These are phyloP conservation scores for Dreissena polymorpha DNA, from an alignment of 1,140 invertebrate species.

Conservation along the genomic window DNA sequence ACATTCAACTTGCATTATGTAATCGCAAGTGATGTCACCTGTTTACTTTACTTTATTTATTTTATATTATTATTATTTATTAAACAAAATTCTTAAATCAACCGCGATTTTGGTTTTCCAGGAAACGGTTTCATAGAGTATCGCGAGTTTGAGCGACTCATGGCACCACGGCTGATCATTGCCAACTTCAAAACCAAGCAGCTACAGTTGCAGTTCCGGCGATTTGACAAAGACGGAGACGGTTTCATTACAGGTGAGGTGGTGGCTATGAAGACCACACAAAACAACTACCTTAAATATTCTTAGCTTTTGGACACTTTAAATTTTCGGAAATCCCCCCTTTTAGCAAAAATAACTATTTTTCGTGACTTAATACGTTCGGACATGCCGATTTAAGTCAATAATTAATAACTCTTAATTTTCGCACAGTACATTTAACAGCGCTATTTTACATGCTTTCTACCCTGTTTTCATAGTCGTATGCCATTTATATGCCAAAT, in stretches of 20 bases:
- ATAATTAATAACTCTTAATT: too few species aligned
- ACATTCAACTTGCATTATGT: neutral
- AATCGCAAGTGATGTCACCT: neutral
- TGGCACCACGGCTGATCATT: slow-evolving; percentile 24
- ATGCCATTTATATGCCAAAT: too few species aligned
- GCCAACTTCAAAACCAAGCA: slow-evolving; percentile 40
- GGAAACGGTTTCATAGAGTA: slow-evolving; percentile 45
- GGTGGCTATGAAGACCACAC: neutral
- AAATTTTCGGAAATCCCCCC: too few species aligned
- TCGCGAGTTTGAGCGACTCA: slow-evolving; percentile 23
- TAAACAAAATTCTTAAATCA: neutral
- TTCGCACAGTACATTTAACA: too few species aligned
- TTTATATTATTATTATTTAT: neutral
- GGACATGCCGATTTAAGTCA: too few species aligned
- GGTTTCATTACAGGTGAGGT: slow-evolving; percentile 36
- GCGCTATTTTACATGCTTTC: too few species aligned
- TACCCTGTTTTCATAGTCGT: too few species aligned
- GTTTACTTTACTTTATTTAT: neutral
- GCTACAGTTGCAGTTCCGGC: slow-evolving; percentile 1
- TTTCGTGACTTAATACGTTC: neutral
- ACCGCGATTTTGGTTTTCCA: neutral
- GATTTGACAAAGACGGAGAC: slow-evolving; percentile 47
- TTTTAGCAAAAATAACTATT: too few species aligned
- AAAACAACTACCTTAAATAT: too few species aligned
- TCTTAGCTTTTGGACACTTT: too few species aligned